A percentile compares a stretch with the other conserved stretches of the same genome.
These are phyloP conservation scores for Austrofundulus limnaeus DNA, from an alignment of 2,113 vertebrate species.

Conservation along the genomic window DNA sequence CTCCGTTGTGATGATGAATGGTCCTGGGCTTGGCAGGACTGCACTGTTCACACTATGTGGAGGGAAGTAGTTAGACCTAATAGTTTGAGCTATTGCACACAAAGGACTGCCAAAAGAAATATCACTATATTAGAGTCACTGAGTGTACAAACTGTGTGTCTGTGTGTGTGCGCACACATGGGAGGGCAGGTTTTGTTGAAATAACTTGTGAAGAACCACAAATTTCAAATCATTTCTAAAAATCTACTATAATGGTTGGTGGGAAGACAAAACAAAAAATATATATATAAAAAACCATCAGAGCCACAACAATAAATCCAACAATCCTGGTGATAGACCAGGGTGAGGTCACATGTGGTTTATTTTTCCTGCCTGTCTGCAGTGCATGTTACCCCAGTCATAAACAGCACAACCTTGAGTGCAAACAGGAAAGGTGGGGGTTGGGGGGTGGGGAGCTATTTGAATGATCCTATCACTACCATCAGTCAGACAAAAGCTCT, in stretches of 20 bases:
- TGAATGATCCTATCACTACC: slow-evolving; percentile 66
- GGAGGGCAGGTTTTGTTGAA: slow-evolving; percentile 10
- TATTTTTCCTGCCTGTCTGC: slow-evolving; percentile 41
- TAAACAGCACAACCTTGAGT: slow-evolving; percentile 71
- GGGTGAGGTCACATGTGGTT: slow-evolving; percentile 35
- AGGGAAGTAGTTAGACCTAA: slow-evolving; percentile 25
- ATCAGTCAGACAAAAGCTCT: slow-evolving; percentile 70
- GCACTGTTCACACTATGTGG: slow-evolving; percentile 30
- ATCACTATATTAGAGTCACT: slow-evolving; percentile 20
- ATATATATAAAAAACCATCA: background rate
- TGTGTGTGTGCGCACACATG: background rate
- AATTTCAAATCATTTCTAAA: slow-evolving; percentile 10
- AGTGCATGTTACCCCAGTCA: slow-evolving; percentile 51
- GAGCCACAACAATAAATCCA: slow-evolving; percentile 7
- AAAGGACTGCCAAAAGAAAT: slow-evolving; percentile 41
- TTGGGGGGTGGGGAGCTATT: no score
- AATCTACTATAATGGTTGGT: background rate
- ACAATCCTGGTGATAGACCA: slow-evolving; percentile 15
- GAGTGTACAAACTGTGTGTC: background rate
- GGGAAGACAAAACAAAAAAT: background rate
- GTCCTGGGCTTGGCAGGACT: slow-evolving; percentile 40
- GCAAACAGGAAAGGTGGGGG: slow-evolving; percentile 25
- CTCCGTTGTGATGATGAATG: slow-evolving; percentile 58
- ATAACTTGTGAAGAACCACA: slow-evolving; percentile 6
- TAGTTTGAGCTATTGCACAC: slow-evolving; percentile 41